Evolutionary conservation across 1,140 invertebrate genomes (phyloP), one percentile per base, ranked within the genome.

Genomic region (Dendrolimus punctatus): DNA sequence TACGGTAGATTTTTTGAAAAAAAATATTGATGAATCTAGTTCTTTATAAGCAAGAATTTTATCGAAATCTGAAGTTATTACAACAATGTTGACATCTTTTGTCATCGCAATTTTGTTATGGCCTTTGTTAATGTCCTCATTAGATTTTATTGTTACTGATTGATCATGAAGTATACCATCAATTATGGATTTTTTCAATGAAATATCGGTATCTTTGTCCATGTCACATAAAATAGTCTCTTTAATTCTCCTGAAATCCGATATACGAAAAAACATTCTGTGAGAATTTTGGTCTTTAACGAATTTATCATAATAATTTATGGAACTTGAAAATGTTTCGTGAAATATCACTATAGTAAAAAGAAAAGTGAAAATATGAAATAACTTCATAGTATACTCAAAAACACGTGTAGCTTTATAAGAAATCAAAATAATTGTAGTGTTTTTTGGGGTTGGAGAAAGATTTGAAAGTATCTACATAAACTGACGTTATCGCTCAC

Each of bases 1-100:
- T 4, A 65, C 4, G 6, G 56, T 2, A 6, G 62, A 64, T 45
- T 53, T 56, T 39, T 57, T 53, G n/a, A 59, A 66, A 41, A 8
- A 46, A 5, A 58, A 43, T 49, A 42, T 8, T 6, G 43, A 2
- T 9, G 7, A 38, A 9, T 23, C 7, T 50, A 42, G 23, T 23
- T 23, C 1, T 23, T 23, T 23, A 23, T 1, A 23, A 1, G 3
- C 23, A 23, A 23, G 23, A 23, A 23, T 23, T 23, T 23, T 23
- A 23, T 23, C 3, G 23, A 23, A 23, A 23, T 23, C 23, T 23
- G 23, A 23, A 23, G 23, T 23, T 23, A 23, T 23, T 23, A 23
- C 23, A 23, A 23, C 23, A 23, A 23, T 23, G 23, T 23, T 51
- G 40, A 66, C 43, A 39, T 23, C 36, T 48, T 51, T 43, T 37